A percentile compares a stretch with the other conserved stretches of the same genome.
Evolutionary conservation across 2,113 vertebrate species (phyloP).

Genomic region (Todiramphus chloris): DNA sequence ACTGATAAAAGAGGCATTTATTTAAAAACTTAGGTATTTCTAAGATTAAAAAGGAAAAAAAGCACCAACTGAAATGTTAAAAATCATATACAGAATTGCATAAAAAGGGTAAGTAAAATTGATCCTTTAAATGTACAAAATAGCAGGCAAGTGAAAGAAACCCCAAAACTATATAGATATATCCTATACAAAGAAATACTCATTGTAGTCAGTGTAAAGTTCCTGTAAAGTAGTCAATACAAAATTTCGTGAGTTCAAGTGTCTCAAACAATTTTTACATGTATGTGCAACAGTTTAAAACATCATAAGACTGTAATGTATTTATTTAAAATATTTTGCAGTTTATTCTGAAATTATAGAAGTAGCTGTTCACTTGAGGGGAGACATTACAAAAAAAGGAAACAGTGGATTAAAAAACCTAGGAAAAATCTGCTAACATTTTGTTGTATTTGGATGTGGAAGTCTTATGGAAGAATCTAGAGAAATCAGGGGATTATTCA

Average conservation of each 20-base stretch:
- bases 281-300: background rate
- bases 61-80: background rate
- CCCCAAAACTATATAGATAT: background rate
- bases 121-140: background rate
- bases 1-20: background rate
- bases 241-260: background rate
- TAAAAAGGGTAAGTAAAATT: background rate
- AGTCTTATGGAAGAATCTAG: background rate
- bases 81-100: background rate
- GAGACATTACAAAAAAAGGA: background rate
- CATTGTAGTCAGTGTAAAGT: background rate
- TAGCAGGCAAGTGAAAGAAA: background rate
- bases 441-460: background rate
- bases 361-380: background rate
- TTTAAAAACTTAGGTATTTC: background rate
- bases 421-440: background rate
- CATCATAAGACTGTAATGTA: background rate
- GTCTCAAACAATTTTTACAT: background rate
- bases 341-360: background rate
- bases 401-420: fast-evolving
- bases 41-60: background rate
- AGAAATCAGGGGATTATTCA: background rate
- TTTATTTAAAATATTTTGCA: background rate
- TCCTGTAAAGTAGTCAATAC: background rate
- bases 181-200: background rate